Evolutionary conservation across 2,113 vertebrate species (phyloP).

Genomic region (Ardeotis arabs): DNA sequence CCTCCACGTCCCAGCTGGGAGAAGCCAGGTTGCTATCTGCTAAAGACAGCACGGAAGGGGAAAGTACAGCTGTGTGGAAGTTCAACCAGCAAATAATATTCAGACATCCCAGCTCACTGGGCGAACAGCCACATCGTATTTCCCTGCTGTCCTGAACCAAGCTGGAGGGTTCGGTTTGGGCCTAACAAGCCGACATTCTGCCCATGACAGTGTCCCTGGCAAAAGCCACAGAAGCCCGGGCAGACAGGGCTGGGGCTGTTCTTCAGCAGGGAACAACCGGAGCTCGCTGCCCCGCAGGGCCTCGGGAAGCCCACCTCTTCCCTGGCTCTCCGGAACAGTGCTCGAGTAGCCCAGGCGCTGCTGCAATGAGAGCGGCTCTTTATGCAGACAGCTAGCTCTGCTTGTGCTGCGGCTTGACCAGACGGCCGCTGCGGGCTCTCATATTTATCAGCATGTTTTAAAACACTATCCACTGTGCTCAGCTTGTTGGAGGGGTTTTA

Average conservation of each 20-base stretch:
- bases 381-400: neutral
- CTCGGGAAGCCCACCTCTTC: neutral
- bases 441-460: neutral
- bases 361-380: neutral
- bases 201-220: neutral
- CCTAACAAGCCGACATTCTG: neutral
- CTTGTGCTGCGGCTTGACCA: neutral
- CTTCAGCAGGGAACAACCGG: neutral
- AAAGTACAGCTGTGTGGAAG: neutral
- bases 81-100: neutral
- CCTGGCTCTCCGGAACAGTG: neutral
- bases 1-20: neutral
- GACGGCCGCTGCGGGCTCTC: accelerated
- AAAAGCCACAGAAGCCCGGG: neutral
- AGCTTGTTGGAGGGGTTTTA: neutral
- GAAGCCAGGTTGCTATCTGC: neutral
- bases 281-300: neutral
- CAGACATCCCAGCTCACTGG: neutral
- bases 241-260: neutral
- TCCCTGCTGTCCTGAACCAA: neutral
- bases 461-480: neutral
- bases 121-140: accelerated
- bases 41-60: neutral
- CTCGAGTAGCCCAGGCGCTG: accelerated
- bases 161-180: neutral